phyloP scores from a whole-genome alignment of 2,888 invertebrate genomes.

The Polyommatus iphigenia region DNA sequence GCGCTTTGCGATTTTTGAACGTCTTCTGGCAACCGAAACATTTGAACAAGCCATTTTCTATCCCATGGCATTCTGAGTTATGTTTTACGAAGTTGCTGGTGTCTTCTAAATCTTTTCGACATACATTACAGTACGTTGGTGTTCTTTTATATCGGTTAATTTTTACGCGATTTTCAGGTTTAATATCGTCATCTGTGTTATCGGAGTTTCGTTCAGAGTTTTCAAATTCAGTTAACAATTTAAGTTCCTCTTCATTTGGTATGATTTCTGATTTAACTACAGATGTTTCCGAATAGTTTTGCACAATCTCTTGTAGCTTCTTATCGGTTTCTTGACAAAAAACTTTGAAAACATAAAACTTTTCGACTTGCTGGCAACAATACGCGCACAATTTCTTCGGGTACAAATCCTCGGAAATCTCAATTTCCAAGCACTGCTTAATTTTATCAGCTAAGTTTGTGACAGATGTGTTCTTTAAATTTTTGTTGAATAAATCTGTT shows the following conservation, averaged over 20 bases:
- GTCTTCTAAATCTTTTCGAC: slow-evolving; percentile 53
- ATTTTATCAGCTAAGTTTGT: slow-evolving; percentile 51
- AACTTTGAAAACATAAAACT: slow-evolving; percentile 59
- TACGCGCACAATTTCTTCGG: slow-evolving; percentile 56
- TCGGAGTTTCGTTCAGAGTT: slow-evolving; percentile 36
- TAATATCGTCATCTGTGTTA: slow-evolving; percentile 29
- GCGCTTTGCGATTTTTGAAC: slow-evolving; percentile 55
- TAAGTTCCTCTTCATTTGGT: slow-evolving; percentile 32
- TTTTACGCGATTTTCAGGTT: slow-evolving; percentile 41
- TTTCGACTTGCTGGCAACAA: slow-evolving; percentile 55
- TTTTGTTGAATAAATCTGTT: slow-evolving; percentile 46
- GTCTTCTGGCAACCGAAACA: slow-evolving; percentile 69
- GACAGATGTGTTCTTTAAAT: slow-evolving; percentile 33
- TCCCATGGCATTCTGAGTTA: slow-evolving; percentile 57
- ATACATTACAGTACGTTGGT: slow-evolving; percentile 59
- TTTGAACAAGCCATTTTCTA: slow-evolving; percentile 55
- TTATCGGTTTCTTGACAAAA: slow-evolving; percentile 56
- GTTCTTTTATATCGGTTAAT: slow-evolving; percentile 49
- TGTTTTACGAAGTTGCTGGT: slow-evolving; percentile 50
- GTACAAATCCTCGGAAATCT: slow-evolving; percentile 46
- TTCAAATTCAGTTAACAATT: slow-evolving; percentile 41
- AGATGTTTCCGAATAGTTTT: slow-evolving; percentile 32
- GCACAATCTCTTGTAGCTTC: slow-evolving; percentile 51
- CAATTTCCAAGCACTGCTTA: slow-evolving; percentile 56
- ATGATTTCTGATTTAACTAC: slow-evolving; percentile 43